Evolutionary conservation across 2,113 vertebrate species (phyloP).

Genomic region (Ciconia maguari): DNA sequence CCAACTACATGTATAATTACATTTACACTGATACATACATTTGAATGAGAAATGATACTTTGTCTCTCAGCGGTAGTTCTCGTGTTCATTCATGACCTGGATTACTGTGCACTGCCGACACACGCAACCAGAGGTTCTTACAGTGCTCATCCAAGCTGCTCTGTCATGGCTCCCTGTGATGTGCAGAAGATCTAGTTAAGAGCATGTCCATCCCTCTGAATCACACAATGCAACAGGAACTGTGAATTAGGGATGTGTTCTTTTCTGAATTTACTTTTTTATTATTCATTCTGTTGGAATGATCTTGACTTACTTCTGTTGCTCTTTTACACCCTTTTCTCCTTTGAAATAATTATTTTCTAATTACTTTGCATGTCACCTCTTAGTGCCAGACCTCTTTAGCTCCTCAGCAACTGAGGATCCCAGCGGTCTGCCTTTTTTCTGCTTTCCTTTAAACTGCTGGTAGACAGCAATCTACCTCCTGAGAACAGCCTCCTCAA

Average conservation of each 20-base stretch:
- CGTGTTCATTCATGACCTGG: neutral
- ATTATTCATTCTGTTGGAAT: neutral
- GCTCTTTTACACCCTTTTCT: neutral
- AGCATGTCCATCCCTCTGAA: neutral
- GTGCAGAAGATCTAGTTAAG: neutral
- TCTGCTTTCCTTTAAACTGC: neutral
- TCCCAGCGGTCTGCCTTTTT: neutral
- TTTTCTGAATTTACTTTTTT: neutral
- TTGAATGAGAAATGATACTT: neutral
- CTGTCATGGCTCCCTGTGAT: neutral
- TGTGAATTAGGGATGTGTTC: neutral
- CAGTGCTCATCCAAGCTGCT: neutral
- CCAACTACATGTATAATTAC: neutral
- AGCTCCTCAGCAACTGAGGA: neutral
- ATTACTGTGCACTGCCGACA: neutral
- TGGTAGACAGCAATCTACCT: neutral
- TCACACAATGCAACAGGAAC: neutral
- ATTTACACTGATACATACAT: neutral
- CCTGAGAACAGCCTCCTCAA: neutral
- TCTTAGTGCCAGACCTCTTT: neutral
- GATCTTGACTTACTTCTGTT: neutral
- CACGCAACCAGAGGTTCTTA: neutral
- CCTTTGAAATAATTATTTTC: neutral
- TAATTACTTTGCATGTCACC: neutral
- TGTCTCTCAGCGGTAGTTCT: neutral